These are phyloP conservation scores for Dicaeum eximium DNA, from an alignment of 2,113 vertebrate species.

Conservation along the genomic window DNA sequence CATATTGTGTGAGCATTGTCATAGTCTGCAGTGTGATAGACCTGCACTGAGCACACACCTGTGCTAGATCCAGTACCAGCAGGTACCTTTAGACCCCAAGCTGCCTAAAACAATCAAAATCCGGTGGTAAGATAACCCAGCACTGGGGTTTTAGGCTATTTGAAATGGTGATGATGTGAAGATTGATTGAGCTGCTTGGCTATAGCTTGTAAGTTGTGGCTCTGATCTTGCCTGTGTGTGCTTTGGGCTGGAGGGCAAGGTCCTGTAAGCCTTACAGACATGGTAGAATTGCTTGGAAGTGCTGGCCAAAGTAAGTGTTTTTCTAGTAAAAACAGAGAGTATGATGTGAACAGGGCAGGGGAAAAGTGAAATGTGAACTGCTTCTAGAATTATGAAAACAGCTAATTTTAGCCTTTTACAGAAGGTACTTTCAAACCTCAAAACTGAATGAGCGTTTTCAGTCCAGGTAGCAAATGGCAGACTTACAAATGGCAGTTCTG, in stretches of 20 bases:
- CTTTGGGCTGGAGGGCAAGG: not conserved
- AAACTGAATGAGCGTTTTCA: not conserved
- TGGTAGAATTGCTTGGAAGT: not conserved
- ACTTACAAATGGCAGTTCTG: not conserved
- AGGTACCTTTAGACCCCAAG: not conserved
- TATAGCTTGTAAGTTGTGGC: not conserved
- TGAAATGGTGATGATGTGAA: not conserved
- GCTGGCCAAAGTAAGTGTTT: not conserved
- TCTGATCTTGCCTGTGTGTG: not conserved
- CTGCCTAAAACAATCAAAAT: not conserved
- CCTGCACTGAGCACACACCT: not conserved
- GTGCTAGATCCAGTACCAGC: not conserved
- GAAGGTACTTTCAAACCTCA: not conserved
- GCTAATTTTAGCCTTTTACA: not conserved
- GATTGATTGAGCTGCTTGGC: not conserved
- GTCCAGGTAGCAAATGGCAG: not conserved
- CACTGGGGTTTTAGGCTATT: fast-evolving
- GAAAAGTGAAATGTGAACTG: fast-evolving
- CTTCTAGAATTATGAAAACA: not conserved
- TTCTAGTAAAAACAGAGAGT: not conserved
- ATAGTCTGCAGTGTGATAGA: not conserved
- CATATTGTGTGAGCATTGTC: not conserved
- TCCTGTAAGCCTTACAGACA: fast-evolving
- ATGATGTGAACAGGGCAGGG: not conserved
- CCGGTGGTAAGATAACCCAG: not conserved